Evolutionary conservation across 37 sponge, comb jelly and placozoan genomes (phyloP).

Genomic region (Bolinopsis microptera): DNA sequence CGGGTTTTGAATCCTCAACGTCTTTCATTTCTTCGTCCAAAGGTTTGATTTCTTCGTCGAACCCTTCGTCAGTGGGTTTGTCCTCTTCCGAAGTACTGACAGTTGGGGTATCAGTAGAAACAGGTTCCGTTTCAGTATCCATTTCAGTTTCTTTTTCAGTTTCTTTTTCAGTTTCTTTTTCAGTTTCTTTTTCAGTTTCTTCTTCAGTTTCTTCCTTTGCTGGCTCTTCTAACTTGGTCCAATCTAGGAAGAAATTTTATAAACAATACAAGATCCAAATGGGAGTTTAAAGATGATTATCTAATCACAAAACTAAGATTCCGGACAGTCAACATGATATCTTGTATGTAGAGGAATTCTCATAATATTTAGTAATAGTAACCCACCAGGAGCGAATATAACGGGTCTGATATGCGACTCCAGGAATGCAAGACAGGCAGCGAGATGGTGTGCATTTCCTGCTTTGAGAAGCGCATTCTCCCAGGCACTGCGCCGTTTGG

Average conservation of each 20-base stretch:
- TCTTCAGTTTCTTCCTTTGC: neutral
- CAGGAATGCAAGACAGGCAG: constrained; percentile 56
- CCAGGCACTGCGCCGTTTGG: constrained; percentile 1
- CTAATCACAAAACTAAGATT: too few species aligned
- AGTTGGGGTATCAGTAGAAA: neutral
- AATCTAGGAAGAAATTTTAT: neutral
- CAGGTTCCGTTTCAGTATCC: neutral
- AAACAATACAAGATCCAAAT: too few species aligned
- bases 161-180: too few species aligned
- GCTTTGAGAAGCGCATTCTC: constrained; percentile 56
- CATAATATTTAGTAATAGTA: too few species aligned
- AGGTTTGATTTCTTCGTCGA: neutral
- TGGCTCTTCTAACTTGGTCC: neutral
- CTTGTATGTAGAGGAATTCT: too few species aligned
- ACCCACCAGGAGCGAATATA: neutral
- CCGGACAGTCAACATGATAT: too few species aligned
- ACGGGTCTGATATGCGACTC: constrained; percentile 60
- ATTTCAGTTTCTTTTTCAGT: neutral
- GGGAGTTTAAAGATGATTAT: too few species aligned
- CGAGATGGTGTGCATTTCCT: constrained; percentile 13
- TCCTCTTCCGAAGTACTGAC: neutral
- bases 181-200: neutral
- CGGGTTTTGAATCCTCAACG: neutral
- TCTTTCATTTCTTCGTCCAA: neutral
- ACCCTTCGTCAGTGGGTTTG: neutral